phyloP scores from a whole-genome alignment of 2,113 vertebrate genomes.

The Chloropsis hardwickii region DNA sequence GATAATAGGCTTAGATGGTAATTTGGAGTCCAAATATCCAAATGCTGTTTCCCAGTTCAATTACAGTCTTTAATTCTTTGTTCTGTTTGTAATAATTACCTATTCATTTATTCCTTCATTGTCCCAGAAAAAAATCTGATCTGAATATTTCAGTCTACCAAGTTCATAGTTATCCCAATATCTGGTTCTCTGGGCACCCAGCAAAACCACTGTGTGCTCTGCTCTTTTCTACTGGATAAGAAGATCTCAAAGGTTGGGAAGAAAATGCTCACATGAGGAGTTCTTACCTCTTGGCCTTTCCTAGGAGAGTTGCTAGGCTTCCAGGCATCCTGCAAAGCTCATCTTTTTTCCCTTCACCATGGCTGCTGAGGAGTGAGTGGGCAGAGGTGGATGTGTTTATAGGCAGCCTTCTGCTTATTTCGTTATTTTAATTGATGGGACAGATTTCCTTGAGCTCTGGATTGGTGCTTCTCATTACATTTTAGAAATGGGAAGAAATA shows the following conservation, averaged over 20 bases:
- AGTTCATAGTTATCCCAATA: not conserved
- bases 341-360: not conserved
- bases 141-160: not conserved
- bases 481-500: constrained; percentile 32
- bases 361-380: not conserved
- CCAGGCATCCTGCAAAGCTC: constrained; percentile 6
- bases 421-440: constrained; percentile 30
- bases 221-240: not conserved
- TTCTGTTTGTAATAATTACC: not conserved
- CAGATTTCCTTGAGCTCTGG: constrained; percentile 13
- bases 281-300: not conserved
- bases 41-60: not conserved
- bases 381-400: constrained; percentile 32
- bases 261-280: not conserved
- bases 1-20: constrained; percentile 1
- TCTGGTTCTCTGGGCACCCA: not conserved
- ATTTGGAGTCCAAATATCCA: not conserved
- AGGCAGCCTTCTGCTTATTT: constrained; percentile 45
- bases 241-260: not conserved
- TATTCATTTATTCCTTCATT: not conserved
- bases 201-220: not conserved
- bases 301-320: not conserved
- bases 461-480: constrained; percentile 18
- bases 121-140: not conserved
- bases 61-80: not conserved